Evolutionary conservation across 92 coral and sea anemone species (phyloP), one percentile per base, ranked within the genome.

Genomic region (Palythoa grandis): DNA sequence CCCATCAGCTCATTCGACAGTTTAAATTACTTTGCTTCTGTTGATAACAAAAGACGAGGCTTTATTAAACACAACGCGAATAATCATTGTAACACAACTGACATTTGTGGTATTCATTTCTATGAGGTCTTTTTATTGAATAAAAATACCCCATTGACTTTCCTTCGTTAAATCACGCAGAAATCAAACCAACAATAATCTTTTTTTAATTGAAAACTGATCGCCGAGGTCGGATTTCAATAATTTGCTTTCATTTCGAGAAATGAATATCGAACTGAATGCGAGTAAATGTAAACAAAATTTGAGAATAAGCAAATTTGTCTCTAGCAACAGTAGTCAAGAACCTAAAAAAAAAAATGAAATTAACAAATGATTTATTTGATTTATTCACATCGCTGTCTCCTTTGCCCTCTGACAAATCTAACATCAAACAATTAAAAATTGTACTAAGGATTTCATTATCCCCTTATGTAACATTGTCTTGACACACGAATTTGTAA

Each of bases 81-180:
- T 72, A 52, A 24, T 47, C 47, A 76, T 56, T 53, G 63, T 76
- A 76, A 53, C 63, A 54, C 68, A 53, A 66, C 52, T 50, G 38
- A 8, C 29, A 19, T 22, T 20, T 65, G 14, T 48, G 20, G 19
- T 38, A 24, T 22, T 80, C 48, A 80, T 47, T 80, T 80, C 23
- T 22, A 38, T 50, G 50, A 40, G 73, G 60, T 24, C 58, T 40
- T 13, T 20, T 48, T 66, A 66, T 66, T 80, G 74, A 43, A 22
- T 65, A 43, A 43, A 43, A 43, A 43, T 43, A 3, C 6, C 50
- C 50, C 50, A 35, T 54, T 13, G 82, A 53, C 29, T 56, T 57
- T 29, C 70, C 58, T 74, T 54, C 82, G 82, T 77, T 56, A 77
- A 57, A 22, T 77, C 82, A 77, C 70, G 82, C 82, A 29, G n/a